Conservation (phyloP, 2,113 vertebrate genomes). For the Cricetomys ansorgei region DNA sequence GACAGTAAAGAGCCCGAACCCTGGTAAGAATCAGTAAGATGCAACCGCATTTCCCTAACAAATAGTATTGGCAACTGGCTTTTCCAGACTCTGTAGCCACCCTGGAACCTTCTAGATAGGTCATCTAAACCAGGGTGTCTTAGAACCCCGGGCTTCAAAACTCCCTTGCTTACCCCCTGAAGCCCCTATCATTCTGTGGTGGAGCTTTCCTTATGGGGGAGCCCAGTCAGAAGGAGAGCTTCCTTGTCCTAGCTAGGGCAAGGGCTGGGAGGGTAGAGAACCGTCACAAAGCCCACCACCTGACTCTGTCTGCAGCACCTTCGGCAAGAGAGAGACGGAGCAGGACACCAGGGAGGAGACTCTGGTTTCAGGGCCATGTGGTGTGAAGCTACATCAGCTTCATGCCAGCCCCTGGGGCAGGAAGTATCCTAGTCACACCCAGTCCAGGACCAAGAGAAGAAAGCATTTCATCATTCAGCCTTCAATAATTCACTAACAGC, state of each 20-base stretch:
- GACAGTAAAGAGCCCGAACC: not conserved
- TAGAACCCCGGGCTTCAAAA: not conserved
- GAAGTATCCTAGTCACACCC: not conserved
- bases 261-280: not conserved
- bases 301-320: not conserved
- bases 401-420: not conserved
- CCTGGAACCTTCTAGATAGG: not conserved
- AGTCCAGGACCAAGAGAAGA: not conserved
- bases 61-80: not conserved
- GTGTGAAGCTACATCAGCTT: not conserved
- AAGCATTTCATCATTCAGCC: conserved; percentile 21
- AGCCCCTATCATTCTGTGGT: not conserved
- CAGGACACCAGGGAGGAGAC: not conserved
- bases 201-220: not conserved
- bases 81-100: not conserved
- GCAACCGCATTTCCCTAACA: no score
- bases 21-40: not conserved
- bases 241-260: not conserved
- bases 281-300: not conserved
- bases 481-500: conserved; percentile 6
- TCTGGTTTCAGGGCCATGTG: not conserved
- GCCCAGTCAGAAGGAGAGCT: not conserved
- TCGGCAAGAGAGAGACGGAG: not conserved
- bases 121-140: not conserved
- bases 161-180: not conserved